Conservation (phyloP, 2,113 vertebrate species). For the Semnornis frantzii region DNA sequence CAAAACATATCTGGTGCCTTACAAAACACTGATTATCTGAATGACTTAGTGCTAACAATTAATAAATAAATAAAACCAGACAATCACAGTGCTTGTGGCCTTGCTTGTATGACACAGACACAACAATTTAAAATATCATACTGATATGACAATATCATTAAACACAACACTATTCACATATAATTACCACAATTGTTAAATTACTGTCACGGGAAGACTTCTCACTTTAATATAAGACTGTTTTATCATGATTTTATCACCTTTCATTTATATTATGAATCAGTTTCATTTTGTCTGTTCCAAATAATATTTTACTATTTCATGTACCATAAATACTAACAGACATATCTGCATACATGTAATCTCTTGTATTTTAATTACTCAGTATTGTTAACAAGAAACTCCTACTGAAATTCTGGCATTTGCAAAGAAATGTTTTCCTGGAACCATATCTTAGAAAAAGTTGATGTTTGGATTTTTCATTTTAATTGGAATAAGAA, state of each 20-base stretch:
- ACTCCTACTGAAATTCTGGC: not conserved
- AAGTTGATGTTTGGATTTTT: not conserved
- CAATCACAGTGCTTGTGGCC: not conserved
- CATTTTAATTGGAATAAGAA: not conserved
- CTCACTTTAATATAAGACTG: not conserved
- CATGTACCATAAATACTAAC: not conserved
- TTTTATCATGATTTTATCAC: not conserved
- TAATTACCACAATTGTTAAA: not conserved
- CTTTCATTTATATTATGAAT: not conserved
- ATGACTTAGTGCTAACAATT: not conserved
- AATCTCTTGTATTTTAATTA: not conserved
- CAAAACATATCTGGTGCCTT: not conserved
- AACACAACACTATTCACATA: not conserved
- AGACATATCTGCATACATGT: not conserved
- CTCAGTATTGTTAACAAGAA: not conserved
- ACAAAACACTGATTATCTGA: not conserved
- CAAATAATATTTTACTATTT: not conserved
- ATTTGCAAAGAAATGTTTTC: not conserved
- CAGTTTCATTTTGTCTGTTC: not conserved
- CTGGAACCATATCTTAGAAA: not conserved
- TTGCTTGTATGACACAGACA: not conserved
- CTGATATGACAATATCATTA: not conserved
- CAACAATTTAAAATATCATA: not conserved
- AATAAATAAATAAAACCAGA: not conserved
- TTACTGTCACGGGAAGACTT: not conserved